These are phyloP conservation scores for Nemotelus pantherinus DNA, from an alignment of 2,888 invertebrate species.

Conservation along the genomic window DNA sequence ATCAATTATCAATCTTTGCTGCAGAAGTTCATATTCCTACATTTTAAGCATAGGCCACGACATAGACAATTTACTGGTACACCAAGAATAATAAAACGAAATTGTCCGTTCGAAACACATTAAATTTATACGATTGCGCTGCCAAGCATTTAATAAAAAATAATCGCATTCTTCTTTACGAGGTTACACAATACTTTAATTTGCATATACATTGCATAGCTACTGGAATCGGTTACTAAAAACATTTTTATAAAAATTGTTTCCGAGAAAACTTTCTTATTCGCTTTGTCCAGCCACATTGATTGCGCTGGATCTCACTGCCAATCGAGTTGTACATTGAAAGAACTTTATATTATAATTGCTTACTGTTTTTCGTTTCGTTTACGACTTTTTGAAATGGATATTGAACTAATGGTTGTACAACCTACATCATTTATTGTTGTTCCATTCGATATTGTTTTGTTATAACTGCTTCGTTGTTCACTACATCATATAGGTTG, in stretches of 20 bases:
- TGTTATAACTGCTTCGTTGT: not conserved
- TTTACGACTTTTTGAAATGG: conserved; percentile 36
- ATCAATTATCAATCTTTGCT: too few relatives aligned
- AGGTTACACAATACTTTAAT: conserved; percentile 37
- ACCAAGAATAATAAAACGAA: not conserved
- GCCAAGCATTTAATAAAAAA: conserved; percentile 16
- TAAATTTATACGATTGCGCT: not conserved
- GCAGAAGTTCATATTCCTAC: too few relatives aligned
- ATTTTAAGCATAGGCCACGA: not conserved
- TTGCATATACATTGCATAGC: conserved; percentile 31
- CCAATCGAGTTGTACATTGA: not conserved
- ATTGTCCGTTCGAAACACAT: not conserved
- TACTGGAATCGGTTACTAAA: not conserved
- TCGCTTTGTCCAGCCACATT: too few relatives aligned
- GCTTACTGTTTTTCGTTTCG: conserved; percentile 6
- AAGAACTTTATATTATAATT: conserved; percentile 24
- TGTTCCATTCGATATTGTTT: conserved; percentile 12
- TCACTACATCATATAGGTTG: conserved; percentile 2
- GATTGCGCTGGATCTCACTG: not conserved
- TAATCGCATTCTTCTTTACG: conserved; percentile 25
- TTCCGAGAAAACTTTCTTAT: conserved; percentile 35
- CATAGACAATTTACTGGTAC: not conserved
- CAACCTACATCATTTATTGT: not conserved
- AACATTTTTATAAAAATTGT: conserved; percentile 34
- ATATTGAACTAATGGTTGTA: conserved; percentile 26